Percentiles rank a stretch among this genome's conserved stretches.
Evolutionary conservation across 2,888 invertebrate species (phyloP).

Genomic region (Watsonalla binaria): DNA sequence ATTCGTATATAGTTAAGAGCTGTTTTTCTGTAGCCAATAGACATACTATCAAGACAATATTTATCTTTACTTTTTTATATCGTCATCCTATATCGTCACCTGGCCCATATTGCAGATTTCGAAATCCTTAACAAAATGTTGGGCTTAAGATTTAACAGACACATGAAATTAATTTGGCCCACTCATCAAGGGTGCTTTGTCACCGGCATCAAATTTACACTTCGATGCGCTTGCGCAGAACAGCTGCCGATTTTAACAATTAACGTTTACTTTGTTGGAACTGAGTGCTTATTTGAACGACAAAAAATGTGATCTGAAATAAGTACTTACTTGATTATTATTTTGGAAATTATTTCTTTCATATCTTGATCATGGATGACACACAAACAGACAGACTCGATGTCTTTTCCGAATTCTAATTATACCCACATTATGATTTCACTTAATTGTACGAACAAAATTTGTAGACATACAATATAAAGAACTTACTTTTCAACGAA

Average conservation of each 20-base stretch:
- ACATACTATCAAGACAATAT: not conserved
- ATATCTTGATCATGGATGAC: too few relatives aligned
- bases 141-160: constrained; percentile 1
- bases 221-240: constrained; percentile 44
- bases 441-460: too few relatives aligned
- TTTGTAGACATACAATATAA: too few relatives aligned
- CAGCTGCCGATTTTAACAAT: constrained; percentile 70
- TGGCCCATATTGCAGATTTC: not conserved
- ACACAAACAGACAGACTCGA: too few relatives aligned
- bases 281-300: not conserved
- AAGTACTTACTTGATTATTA: too few relatives aligned
- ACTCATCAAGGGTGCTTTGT: constrained; percentile 66
- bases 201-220: constrained; percentile 54
- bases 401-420: too few relatives aligned
- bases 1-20: too few relatives aligned
- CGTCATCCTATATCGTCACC: not conserved
- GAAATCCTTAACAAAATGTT: constrained; percentile 6
- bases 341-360: too few relatives aligned
- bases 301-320: not conserved
- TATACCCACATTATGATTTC: too few relatives aligned
- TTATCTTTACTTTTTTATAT: not conserved
- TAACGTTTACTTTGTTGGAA: constrained; percentile 31
- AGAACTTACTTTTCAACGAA: constrained; percentile 4
- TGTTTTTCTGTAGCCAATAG: too few relatives aligned
- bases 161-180: constrained; percentile 49